phyloP scores from a whole-genome alignment of 2,888 invertebrate genomes.

The Hemaris fuciformis region DNA sequence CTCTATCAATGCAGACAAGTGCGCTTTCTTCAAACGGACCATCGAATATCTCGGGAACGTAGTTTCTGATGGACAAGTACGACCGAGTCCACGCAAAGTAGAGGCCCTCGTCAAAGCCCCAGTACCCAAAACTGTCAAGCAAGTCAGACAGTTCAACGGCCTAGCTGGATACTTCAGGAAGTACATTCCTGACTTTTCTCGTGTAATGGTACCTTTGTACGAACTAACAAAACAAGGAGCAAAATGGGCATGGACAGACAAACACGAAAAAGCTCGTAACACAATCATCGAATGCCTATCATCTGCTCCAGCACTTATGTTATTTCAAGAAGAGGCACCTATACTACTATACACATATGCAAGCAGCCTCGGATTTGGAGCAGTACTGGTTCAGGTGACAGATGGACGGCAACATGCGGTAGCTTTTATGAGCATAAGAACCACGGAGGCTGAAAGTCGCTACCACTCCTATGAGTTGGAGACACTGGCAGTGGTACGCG shows the following conservation, averaged over 20 bases:
- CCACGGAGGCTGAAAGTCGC: constrained; percentile 21
- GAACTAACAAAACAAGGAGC: constrained; percentile 31
- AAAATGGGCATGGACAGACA: no score
- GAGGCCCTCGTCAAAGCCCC: constrained; percentile 36
- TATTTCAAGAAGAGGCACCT: constrained; percentile 25
- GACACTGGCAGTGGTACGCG: constrained; percentile 30
- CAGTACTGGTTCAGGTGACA: constrained; percentile 28
- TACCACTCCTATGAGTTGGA: constrained; percentile 34
- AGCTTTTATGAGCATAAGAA: constrained; percentile 20
- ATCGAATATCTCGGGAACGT: constrained; percentile 36
- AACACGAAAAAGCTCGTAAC: no score
- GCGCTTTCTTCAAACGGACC: constrained; percentile 26
- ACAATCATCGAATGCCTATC: no score
- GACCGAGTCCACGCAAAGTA: constrained; percentile 33
- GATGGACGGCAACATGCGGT: constrained; percentile 24
- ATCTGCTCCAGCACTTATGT: no score
- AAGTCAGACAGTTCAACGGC: constrained; percentile 30
- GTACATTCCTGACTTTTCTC: constrained; percentile 24
- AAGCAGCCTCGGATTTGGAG: constrained; percentile 30
- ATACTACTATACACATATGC: constrained; percentile 32
- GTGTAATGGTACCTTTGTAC: constrained; percentile 28
- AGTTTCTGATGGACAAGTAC: constrained; percentile 28
- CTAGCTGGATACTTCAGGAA: constrained; percentile 23
- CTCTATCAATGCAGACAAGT: constrained; percentile 32
- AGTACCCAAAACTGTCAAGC: constrained; percentile 27